Conservation (phyloP, 1,140 invertebrate species). For the Paracyclopina nana region DNA sequence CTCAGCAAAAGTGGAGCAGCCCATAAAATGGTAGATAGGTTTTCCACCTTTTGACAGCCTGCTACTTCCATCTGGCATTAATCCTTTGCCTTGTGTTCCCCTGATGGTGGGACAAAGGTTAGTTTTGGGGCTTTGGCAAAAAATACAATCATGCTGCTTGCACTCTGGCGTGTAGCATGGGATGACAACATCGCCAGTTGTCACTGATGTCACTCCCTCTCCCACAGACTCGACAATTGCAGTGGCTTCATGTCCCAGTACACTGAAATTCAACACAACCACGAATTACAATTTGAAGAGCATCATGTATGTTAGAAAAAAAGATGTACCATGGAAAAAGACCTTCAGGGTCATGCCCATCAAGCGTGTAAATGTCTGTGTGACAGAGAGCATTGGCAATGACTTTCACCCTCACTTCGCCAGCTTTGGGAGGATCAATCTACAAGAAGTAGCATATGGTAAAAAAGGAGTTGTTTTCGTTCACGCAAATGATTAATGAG, state of each 20-base stretch:
- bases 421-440: slow-evolving; percentile 72
- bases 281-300: no score
- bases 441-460: no score
- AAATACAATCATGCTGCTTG: slow-evolving; percentile 66
- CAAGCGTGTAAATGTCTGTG: slow-evolving; percentile 88
- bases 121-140: slow-evolving; percentile 83
- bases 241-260: slow-evolving; percentile 83
- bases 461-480: no score
- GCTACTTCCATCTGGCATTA: slow-evolving; percentile 90
- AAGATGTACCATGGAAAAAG: no score
- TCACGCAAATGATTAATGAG: no score
- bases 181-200: slow-evolving; percentile 80
- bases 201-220: slow-evolving; percentile 67
- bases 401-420: slow-evolving; percentile 39
- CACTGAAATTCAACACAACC: no score
- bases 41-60: slow-evolving; percentile 53
- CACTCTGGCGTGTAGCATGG: slow-evolving; percentile 94
- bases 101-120: slow-evolving; percentile 90
- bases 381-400: slow-evolving; percentile 78
- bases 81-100: slow-evolving; percentile 39
- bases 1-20: slow-evolving; percentile 91
- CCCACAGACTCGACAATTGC: slow-evolving; percentile 92
- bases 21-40: slow-evolving; percentile 88
- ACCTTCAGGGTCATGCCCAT: slow-evolving; percentile 81
- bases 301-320: no score